Evolutionary conservation across 2,113 vertebrate genomes (phyloP), one percentile per base, ranked within the genome.

Genomic region (Rhabdomys dilectus): DNA sequence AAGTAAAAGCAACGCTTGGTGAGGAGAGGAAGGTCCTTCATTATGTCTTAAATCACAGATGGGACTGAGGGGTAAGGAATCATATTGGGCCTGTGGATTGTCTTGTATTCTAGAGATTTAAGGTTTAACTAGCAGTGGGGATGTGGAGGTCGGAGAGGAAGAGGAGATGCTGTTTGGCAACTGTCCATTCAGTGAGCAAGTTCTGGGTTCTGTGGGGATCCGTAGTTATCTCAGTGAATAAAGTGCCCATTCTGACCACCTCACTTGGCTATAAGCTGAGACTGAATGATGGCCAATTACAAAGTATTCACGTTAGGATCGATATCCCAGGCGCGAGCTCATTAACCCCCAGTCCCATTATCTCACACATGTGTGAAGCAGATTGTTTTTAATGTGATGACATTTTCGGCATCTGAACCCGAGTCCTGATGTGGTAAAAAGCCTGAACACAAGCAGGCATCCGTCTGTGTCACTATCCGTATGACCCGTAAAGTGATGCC

Each of bases 331-430:
- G 95, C 94, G 72, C 76, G 80, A 97, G 93, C 91, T 95, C 97
- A 96, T 97, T 97, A 97, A 94, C 93, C 94, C 95, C 91, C 62
- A 85, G 96, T 29, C 91, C 84, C 91, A 96, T 95, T 96, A 97
- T 90, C 93, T 95, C 96, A 96, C 91, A 96, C 64, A 72, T 84
- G 88, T 91, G 94, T 91, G 94, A 91, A 90, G 64, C 97, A 97
- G 97, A 96, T 96, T 96, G 96, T 93, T 96, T 95, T 94, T 95
- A 94, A 97, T 56, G 48, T 94, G 91, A 91, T 94, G 94, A 95
- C 92, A 91, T 88, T 96, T 91, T 94, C 91, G 70, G 91, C 89
- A 62, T 95, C 93, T 91, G 85, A 92, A 97, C 93, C 88, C 91
- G 91, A 92, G 62, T 92, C 96, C 93, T 91, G 91, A 66, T 81